Evolutionary conservation across 2,888 invertebrate genomes (phyloP).

Genomic region (Drymonia ruficornis): DNA sequence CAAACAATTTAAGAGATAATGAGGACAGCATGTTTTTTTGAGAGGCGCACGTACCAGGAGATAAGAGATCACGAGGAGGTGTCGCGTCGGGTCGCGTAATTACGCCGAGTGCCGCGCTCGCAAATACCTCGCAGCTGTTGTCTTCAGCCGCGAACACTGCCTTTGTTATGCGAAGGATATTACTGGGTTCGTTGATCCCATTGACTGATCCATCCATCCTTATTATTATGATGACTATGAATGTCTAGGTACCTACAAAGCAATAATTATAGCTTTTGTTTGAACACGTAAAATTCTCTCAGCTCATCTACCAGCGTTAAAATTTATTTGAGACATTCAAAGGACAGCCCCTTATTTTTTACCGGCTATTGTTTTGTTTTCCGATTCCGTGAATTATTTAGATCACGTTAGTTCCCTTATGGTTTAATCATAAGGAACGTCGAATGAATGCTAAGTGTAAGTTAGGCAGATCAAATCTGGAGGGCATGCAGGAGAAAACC

Average conservation of each 20-base stretch:
- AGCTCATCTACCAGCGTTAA: too few species aligned
- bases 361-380: too few species aligned
- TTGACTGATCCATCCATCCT: neutral
- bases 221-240: too few species aligned
- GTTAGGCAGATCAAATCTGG: too few species aligned
- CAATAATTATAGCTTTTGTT: too few species aligned
- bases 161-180: conserved; percentile 16
- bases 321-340: too few species aligned
- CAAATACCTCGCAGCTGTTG: conserved; percentile 16
- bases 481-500: neutral
- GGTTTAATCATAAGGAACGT: neutral
- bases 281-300: too few species aligned
- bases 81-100: conserved; percentile 22
- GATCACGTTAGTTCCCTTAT: neutral
- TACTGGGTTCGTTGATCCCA: conserved; percentile 9
- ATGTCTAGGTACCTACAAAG: too few species aligned
- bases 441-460: neutral
- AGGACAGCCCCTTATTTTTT: too few species aligned
- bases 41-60: conserved; percentile 6
- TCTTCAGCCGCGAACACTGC: conserved; percentile 10
- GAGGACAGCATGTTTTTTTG: conserved; percentile 14
- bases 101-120: conserved; percentile 14
- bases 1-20: conserved; percentile 10
- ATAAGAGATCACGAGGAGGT: conserved; percentile 13
- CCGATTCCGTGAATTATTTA: too few species aligned